These are phyloP conservation scores for Ennomos erosarius DNA, from an alignment of 2,888 invertebrate species.

Conservation along the genomic window DNA sequence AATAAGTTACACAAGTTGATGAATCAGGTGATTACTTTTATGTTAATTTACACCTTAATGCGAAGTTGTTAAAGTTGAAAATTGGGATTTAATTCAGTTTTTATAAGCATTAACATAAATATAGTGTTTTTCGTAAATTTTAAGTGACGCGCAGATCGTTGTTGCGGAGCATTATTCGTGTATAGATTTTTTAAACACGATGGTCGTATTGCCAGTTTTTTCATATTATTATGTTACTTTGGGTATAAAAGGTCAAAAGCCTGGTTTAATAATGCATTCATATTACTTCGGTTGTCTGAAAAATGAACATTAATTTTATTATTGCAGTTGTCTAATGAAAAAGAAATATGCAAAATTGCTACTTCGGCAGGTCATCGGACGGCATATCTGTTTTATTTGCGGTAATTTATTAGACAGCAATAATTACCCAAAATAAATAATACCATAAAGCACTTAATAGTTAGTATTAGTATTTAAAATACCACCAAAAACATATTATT, in stretches of 20 bases:
- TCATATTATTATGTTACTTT: constrained; percentile 6
- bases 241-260: constrained; percentile 28
- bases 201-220: constrained; percentile 13
- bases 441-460: too few relatives aligned
- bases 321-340: constrained; percentile 14
- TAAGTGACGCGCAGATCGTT: constrained; percentile 16
- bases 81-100: constrained; percentile 23
- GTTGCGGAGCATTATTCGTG: background rate
- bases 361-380: constrained; percentile 12
- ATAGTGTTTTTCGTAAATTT: constrained; percentile 6
- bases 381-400: constrained; percentile 8
- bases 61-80: constrained; percentile 19
- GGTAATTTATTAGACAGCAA: background rate
- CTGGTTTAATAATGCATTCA: constrained; percentile 1
- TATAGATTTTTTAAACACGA: constrained; percentile 7
- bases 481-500: too few relatives aligned
- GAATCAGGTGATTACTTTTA: constrained; percentile 33
- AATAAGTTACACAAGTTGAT: constrained; percentile 39
- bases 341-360: constrained; percentile 24
- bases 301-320: background rate
- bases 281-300: too few relatives aligned
- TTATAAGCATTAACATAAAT: constrained; percentile 10
- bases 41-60: constrained; percentile 24
- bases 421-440: too few relatives aligned
- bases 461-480: too few relatives aligned